These are phyloP conservation scores for Varanus komodoensis DNA, from an alignment of 2,113 vertebrate genomes.

Conservation along the genomic window DNA sequence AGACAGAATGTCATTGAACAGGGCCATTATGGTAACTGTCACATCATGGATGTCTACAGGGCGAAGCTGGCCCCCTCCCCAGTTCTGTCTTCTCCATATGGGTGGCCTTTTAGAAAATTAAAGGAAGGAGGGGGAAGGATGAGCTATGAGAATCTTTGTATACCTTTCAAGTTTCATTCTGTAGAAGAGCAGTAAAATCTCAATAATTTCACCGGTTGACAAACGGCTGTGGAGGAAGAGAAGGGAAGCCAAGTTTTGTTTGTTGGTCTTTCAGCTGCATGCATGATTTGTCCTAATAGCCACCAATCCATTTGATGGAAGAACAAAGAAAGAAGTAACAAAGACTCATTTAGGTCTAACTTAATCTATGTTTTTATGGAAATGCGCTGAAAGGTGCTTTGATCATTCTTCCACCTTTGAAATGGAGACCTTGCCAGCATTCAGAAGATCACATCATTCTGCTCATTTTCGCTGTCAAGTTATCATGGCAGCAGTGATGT, in stretches of 20 bases:
- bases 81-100: neutral
- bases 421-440: neutral
- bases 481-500: neutral
- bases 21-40: neutral
- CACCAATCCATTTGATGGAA: neutral
- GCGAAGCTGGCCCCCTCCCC: neutral
- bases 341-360: fast-evolving
- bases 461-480: neutral
- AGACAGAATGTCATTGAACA: neutral
- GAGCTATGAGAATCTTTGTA: neutral
- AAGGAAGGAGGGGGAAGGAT: neutral
- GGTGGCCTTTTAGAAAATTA: neutral
- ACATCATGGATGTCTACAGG: neutral
- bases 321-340: neutral
- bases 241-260: neutral
- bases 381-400: neutral
- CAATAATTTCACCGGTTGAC: neutral
- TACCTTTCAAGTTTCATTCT: neutral
- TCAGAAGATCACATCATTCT: neutral
- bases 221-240: neutral
- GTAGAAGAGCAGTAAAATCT: conserved; percentile 2
- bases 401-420: neutral
- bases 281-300: neutral
- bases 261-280: neutral
- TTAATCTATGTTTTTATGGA: neutral